Base-by-base conservation (phyloP, 1,140 invertebrate genomes). In the Sinonovacula constricta region DNA sequence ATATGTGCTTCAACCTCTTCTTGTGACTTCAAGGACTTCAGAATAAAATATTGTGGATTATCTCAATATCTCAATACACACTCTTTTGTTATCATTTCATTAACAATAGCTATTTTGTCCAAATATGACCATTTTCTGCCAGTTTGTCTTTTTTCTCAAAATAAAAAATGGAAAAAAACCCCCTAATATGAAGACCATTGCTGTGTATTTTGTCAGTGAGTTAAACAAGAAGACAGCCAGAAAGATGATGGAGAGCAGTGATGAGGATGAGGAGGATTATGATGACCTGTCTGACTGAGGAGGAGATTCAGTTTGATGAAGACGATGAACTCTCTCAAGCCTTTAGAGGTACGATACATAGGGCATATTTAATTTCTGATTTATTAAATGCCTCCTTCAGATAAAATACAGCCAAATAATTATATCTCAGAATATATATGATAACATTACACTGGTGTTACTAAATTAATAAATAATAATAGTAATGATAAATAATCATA, bases 291-390 rank as follows among this genome's bases (percentile, higher is more conserved):
- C 63, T 88, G 12, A 86, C 86, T 53, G 88, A 89, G 80, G 87
- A 88, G 65, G 89, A 90, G 56, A 57, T 87, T 53, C 90, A 90
- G 62, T 88, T 89, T 81, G 87, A 79, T 49, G 84, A 88, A 69
- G 92, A 91, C 77, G 91, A 89, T 22, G 91, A 92, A 65, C 84
- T 92, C 22, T 91, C 65, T 12, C 51, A 60, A 28, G 83, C 82
- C 26, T 84, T 83, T 51, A 75, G 76, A 49, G 39, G 80, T 28
- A 28, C 75, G 39, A 7, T 45, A 18, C 39, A 45, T 45, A 7
- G 7, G 7, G 39, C 39, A 45, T 10, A 45, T 7, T 10, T 45
- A 10, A 45, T 45, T n/a, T n/a, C n/a, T n/a, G n/a, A n/a, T n/a
- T n/a, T n/a, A n/a, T n/a, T n/a, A n/a, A n/a, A n/a, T n/a, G n/a